These are phyloP conservation scores for Motacilla alba DNA, from an alignment of 2,113 vertebrate species.

Conservation along the genomic window DNA sequence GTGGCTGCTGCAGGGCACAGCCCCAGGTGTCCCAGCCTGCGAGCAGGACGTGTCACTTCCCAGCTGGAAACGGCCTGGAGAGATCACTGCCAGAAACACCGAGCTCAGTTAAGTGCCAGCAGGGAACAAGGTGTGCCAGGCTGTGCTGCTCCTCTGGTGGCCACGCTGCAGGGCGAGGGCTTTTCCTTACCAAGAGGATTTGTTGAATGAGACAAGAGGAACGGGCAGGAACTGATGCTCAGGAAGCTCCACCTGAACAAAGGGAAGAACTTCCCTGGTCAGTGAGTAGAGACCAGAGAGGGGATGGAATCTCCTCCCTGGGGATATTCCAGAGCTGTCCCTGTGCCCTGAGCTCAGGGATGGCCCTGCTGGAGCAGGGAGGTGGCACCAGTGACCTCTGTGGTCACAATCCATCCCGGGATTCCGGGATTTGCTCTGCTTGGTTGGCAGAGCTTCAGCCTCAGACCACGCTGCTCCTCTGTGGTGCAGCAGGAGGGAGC, in stretches of 20 bases:
- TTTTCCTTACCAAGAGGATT: neutral
- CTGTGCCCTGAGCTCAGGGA: neutral
- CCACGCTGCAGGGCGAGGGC: neutral
- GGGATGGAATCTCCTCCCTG: neutral
- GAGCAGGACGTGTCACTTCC: fast-evolving
- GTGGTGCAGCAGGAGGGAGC: neutral
- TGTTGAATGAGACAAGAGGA: neutral
- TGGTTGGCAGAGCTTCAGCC: fast-evolving
- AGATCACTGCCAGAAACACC: neutral
- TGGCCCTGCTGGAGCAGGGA: neutral
- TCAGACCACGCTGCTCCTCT: neutral
- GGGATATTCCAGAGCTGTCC: neutral
- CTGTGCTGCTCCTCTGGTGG: neutral
- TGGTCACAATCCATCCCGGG: neutral
- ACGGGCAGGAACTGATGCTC: fast-evolving
- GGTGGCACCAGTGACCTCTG: neutral
- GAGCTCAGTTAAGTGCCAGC: neutral
- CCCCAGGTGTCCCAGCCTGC: neutral
- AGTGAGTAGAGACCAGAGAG: neutral
- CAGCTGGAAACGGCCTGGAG: neutral
- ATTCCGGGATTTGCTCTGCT: neutral
- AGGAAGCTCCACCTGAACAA: no score
- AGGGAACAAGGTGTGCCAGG: neutral
- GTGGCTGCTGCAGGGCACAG: neutral
- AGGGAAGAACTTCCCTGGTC: neutral